Evolutionary conservation across 2,113 vertebrate species (phyloP).

Genomic region (Lophochroa leadbeateri): DNA sequence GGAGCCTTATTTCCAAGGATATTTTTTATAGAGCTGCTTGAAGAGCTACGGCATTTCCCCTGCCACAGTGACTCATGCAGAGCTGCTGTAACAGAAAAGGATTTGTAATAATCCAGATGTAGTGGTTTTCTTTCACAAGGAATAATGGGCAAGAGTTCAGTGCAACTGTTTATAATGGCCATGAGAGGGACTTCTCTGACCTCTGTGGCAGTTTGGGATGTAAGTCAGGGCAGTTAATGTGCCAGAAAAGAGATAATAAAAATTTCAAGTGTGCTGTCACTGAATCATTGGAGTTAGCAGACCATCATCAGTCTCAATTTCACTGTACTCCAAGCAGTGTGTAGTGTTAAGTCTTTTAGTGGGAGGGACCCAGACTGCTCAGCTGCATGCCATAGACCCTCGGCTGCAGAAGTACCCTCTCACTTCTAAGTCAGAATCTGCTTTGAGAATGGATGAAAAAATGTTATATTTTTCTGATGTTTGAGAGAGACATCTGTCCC

Average conservation of each 20-base stretch:
- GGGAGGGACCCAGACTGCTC: not conserved
- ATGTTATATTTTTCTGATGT: not conserved
- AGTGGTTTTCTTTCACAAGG: not conserved
- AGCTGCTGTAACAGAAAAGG: not conserved
- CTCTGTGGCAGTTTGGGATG: not conserved
- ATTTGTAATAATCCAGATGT: not conserved
- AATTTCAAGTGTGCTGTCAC: not conserved
- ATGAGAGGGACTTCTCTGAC: not conserved
- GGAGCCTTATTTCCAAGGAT: slow-evolving; percentile 1
- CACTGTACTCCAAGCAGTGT: not conserved
- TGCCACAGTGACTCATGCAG: not conserved
- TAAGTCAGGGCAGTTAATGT: slow-evolving; percentile 7
- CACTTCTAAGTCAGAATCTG: not conserved
- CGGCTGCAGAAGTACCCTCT: not conserved
- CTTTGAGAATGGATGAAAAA: not conserved
- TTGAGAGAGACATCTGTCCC: not conserved
- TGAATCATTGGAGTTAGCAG: not conserved
- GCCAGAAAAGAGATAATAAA: slow-evolving; percentile 31
- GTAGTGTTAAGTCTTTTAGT: not conserved
- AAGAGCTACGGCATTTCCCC: not conserved
- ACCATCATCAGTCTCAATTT: not conserved
- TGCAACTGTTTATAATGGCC: not conserved
- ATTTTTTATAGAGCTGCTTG: not conserved
- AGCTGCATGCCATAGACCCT: not conserved
- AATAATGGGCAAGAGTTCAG: slow-evolving; percentile 25